Base-by-base conservation (phyloP, 2,888 invertebrate species). In the Mactromeris polynyma region DNA sequence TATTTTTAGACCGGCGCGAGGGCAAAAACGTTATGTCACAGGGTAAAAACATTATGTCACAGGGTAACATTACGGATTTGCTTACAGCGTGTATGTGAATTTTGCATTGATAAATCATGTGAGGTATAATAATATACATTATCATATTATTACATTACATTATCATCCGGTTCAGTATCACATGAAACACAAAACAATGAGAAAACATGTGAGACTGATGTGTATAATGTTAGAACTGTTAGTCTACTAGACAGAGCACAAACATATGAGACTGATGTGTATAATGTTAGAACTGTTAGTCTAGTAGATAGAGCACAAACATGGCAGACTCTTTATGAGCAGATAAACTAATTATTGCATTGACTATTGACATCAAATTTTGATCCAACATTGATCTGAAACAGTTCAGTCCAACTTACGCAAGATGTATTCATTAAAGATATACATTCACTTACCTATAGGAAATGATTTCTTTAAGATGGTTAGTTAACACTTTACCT, bases 401-500 rank as follows among this genome's bases (percentile, higher is more conserved):
- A 9, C 19, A 19, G n/a, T 51, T n/a, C n/a, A n/a, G n/a, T n/a
- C n/a, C n/a, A n/a, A n/a, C 42, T 42, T 42, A 42, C 21, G 21
- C n/a, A 2, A 58, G 21, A n/a, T 19, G 21, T n/a, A 19, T 58
- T 6, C n/a, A 58, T 7, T n/a, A 58, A 2, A n/a, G 58, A 21
- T 58, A n/a, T 19, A 58, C 58, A n/a, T 54, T 54, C 21, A 54
- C 89, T 83, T 96, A 97, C 97, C 98, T 97, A 96, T 99, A 99
- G 0, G 99, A 99, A 93, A 99, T 98, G 26, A 99, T 98, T 97
- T 99, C 99, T 96, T 99, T 99, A 79, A 99, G 97, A 97, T 99
- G 99, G 97, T 99, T 99, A 0, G 99, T 99, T 89, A 99, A 96
- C 17, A 99, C 97, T 97, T 99, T 99, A 0, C 99, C 99, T 1